These are phyloP conservation scores for Scarus forsteni DNA, from an alignment of 2,797 vertebrate species.

Conservation along the genomic window DNA sequence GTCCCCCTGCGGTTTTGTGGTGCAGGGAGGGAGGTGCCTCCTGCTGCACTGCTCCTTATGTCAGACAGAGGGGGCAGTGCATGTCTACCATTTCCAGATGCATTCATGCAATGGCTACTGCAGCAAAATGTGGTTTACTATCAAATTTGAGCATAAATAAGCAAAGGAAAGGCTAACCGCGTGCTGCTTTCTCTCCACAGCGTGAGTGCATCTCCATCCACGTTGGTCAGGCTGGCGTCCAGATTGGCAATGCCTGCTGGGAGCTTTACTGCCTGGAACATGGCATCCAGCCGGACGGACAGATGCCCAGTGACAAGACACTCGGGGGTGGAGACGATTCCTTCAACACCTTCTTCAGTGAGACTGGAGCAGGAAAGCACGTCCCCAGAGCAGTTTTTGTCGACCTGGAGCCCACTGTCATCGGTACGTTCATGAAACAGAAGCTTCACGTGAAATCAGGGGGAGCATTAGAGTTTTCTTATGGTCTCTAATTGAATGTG, in stretches of 20 bases:
- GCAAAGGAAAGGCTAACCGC: background rate
- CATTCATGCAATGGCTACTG: background rate
- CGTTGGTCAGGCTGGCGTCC: constrained; percentile 73
- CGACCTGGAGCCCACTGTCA: constrained; percentile 75
- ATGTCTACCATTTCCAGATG: background rate
- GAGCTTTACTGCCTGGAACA: constrained; percentile 73
- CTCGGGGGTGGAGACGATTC: constrained; percentile 73
- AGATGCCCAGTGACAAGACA: constrained; percentile 76
- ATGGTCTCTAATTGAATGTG: background rate
- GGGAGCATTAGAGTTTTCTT: too few relatives aligned
- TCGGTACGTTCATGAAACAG: too few relatives aligned
- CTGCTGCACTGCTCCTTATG: constrained; percentile 42
- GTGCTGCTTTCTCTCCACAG: constrained; percentile 31
- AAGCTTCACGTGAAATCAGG: too few relatives aligned
- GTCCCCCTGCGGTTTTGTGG: constrained; percentile 49
- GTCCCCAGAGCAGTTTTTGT: constrained; percentile 76
- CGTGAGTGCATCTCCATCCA: constrained; percentile 78
- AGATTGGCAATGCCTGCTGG: constrained; percentile 77
- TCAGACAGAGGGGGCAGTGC: constrained; percentile 53
- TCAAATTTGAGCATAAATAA: background rate
- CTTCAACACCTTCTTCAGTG: constrained; percentile 78
- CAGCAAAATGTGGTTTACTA: too few relatives aligned
- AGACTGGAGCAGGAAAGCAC: constrained; percentile 74
- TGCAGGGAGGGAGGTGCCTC: constrained; percentile 73
- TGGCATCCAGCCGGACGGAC: constrained; percentile 74